Conservation (phyloP, 1,140 invertebrate genomes). For the Drosophila persimilis region DNA sequence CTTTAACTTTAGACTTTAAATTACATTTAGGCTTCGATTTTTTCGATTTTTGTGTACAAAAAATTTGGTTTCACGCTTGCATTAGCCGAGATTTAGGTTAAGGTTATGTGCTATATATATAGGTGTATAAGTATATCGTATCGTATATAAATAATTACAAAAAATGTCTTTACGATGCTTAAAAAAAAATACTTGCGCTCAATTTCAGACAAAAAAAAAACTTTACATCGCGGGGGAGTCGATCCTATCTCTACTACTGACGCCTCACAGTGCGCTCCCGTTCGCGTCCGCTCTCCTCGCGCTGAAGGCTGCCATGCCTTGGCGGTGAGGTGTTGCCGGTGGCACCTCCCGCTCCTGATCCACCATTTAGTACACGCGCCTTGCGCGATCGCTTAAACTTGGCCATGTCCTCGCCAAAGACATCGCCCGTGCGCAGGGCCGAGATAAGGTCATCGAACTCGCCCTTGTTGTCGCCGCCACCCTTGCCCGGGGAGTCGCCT, state of each 20-base stretch:
- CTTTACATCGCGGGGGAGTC: conserved; percentile 11
- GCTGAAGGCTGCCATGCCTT: conserved; percentile 79
- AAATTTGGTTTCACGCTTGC: conserved; percentile 74
- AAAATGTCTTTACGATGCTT: conserved; percentile 36
- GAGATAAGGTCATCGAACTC: conserved; percentile 99
- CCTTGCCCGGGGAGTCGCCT: conserved; percentile 84
- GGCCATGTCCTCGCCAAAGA: conserved; percentile 98
- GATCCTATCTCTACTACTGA: conserved; percentile 48
- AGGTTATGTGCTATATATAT: conserved; percentile 49
- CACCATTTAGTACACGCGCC: conserved; percentile 84
- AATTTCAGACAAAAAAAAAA: conserved; percentile 6
- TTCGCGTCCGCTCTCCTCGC: conserved; percentile 80
- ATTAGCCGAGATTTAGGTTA: conserved; percentile 54
- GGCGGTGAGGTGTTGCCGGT: conserved; percentile 84
- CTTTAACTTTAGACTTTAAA: conserved; percentile 53
- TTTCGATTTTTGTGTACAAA: conserved; percentile 9
- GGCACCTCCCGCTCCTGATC: conserved; percentile 82
- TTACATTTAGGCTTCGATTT: conserved; percentile 51
- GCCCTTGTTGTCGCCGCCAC: conserved; percentile 86
- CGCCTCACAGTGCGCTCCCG: conserved; percentile 76
- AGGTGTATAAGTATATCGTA: conserved; percentile 19
- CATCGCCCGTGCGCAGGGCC: conserved; percentile 96
- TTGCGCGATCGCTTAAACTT: conserved; percentile 93
- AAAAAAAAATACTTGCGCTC: conserved; percentile 47
- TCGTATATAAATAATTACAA: conserved; percentile 59